A percentile compares a stretch with the other conserved stretches of the same genome.
Conservation (phyloP, 2,113 vertebrate species). For the Scomber japonicus region DNA sequence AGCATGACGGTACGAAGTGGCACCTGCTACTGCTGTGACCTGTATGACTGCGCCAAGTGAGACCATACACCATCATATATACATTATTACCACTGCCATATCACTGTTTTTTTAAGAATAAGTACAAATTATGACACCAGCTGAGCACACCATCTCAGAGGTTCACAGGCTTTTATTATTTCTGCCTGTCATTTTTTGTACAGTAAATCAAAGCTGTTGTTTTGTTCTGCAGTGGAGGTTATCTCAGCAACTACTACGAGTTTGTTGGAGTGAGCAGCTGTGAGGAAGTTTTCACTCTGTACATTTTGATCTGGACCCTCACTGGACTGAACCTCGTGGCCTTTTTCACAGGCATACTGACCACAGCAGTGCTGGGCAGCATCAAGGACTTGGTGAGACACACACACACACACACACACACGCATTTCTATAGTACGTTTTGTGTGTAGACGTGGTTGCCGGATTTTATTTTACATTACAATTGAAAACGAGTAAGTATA, state of each 20-base stretch:
- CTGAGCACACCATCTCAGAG: too few relatives aligned
- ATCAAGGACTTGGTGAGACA: slow-evolving; percentile 78
- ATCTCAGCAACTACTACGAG: slow-evolving; percentile 83
- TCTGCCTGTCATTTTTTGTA: too few relatives aligned
- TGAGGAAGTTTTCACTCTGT: slow-evolving; percentile 77
- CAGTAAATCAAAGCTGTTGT: background rate
- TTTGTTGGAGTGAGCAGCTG: slow-evolving; percentile 84
- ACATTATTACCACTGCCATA: background rate
- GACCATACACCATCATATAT: slow-evolving; percentile 14
- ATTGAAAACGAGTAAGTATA: too few relatives aligned
- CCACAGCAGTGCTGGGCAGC: slow-evolving; percentile 81
- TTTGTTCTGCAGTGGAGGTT: slow-evolving; percentile 77
- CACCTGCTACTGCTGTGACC: slow-evolving; percentile 86
- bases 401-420: background rate
- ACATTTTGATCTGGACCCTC: slow-evolving; percentile 80
- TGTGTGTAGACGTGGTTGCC: too few relatives aligned
- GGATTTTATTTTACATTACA: too few relatives aligned
- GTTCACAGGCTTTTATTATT: too few relatives aligned
- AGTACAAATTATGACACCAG: too few relatives aligned
- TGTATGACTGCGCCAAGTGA: slow-evolving; percentile 85
- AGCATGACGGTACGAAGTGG: slow-evolving; percentile 78
- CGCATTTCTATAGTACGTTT: background rate
- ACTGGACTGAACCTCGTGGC: slow-evolving; percentile 76
- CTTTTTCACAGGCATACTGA: slow-evolving; percentile 77
- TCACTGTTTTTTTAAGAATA: too few relatives aligned